These are phyloP conservation scores for Pelodytes ibericus DNA, from an alignment of 2,797 vertebrate species.

Conservation along the genomic window DNA sequence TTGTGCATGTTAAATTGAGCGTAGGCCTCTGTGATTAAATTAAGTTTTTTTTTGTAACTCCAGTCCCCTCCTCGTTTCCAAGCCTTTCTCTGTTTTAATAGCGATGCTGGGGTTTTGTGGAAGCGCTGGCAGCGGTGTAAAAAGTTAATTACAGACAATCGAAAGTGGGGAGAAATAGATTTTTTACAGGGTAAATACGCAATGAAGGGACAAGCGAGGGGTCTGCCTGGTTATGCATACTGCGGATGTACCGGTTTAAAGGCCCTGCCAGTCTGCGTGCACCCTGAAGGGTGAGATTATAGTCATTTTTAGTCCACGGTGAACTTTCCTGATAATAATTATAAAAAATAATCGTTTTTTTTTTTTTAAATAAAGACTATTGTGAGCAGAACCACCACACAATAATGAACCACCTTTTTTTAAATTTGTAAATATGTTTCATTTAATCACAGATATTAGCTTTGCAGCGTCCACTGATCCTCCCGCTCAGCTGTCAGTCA, in stretches of 20 bases:
- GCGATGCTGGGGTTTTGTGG: slow-evolving; percentile 65
- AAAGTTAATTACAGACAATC: slow-evolving; percentile 68
- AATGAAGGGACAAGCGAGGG: slow-evolving; percentile 31
- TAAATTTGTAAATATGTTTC: too few species aligned
- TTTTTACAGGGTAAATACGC: slow-evolving; percentile 49
- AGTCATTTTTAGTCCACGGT: slow-evolving; percentile 7
- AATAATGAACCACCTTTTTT: too few species aligned
- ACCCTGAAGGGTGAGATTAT: slow-evolving; percentile 19
- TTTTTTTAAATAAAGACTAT: too few species aligned
- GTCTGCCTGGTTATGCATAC: slow-evolving; percentile 40
- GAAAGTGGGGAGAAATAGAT: slow-evolving; percentile 39
- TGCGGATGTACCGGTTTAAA: slow-evolving; percentile 22
- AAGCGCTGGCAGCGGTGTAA: slow-evolving; percentile 68
- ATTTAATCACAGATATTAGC: too few species aligned
- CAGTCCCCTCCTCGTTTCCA: slow-evolving; percentile 75
- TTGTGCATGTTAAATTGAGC: slow-evolving; percentile 99
- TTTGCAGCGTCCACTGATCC: too few species aligned
- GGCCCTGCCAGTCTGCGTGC: slow-evolving; percentile 20
- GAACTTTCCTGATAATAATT: slow-evolving; percentile 20
- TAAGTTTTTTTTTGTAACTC: slow-evolving; percentile 87
- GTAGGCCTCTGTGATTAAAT: slow-evolving; percentile 91
- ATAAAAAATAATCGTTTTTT: too few species aligned
- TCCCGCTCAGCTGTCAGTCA: too few species aligned
- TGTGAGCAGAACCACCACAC: too few species aligned
- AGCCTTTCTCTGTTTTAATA: slow-evolving; percentile 66